These are phyloP conservation scores for Epiblema foenella DNA, from an alignment of 2,888 invertebrate species.

Conservation along the genomic window DNA sequence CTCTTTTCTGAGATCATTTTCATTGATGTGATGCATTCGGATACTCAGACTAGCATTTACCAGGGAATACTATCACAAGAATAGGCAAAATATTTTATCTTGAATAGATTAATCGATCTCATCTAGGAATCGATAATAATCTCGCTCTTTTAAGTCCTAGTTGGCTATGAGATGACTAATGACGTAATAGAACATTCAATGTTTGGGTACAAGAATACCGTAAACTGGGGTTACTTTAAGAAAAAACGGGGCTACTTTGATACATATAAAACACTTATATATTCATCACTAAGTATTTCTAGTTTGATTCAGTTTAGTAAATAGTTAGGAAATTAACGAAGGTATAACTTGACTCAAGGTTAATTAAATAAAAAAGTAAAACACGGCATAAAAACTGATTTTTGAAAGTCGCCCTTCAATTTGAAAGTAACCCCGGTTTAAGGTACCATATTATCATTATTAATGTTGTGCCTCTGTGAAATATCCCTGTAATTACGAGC, in stretches of 20 bases:
- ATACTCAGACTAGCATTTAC: neutral
- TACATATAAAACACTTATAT: too few species aligned
- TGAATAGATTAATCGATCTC: neutral
- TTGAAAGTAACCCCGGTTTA: neutral
- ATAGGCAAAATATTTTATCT: conserved; percentile 3
- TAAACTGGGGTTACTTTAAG: too few species aligned
- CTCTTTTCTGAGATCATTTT: conserved; percentile 51
- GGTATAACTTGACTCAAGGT: too few species aligned
- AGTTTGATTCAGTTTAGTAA: too few species aligned
- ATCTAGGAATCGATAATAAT: neutral
- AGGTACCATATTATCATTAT: neutral
- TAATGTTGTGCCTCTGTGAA: conserved; percentile 16
- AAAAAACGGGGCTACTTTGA: too few species aligned
- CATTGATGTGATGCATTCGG: conserved; percentile 22
- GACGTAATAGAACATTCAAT: neutral
- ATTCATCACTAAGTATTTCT: too few species aligned
- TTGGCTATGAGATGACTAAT: neutral
- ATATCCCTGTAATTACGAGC: conserved; percentile 22
- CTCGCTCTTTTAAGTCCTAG: neutral
- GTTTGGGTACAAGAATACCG: conserved; percentile 1
- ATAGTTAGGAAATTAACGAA: too few species aligned
- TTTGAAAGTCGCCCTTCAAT: too few species aligned
- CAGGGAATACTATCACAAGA: neutral
- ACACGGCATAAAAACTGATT: too few species aligned
- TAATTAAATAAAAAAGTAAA: too few species aligned